A percentile compares a stretch with the other conserved stretches of the same genome.
phyloP scores from a whole-genome alignment of 1,140 invertebrate genomes.

The Drosophila sp. region DNA sequence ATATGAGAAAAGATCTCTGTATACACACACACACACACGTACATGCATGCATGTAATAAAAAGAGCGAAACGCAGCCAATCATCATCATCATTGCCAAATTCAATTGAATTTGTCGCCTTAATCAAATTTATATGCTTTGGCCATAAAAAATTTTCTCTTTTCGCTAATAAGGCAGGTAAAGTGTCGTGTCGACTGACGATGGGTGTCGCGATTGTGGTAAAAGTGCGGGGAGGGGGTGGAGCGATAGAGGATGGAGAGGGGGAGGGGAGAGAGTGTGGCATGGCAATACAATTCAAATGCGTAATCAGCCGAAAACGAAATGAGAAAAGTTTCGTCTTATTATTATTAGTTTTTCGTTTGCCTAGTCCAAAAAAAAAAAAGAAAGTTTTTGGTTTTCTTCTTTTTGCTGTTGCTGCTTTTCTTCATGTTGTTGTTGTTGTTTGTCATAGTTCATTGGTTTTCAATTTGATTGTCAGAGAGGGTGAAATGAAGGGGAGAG shows the following conservation, averaged over 20 bases:
- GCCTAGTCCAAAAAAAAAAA: constrained; percentile 29
- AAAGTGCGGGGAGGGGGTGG: neutral
- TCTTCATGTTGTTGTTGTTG: constrained; percentile 16
- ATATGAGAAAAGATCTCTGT: neutral
- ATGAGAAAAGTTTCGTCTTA: constrained; percentile 81
- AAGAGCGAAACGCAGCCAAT: constrained; percentile 59
- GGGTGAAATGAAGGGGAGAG: neutral
- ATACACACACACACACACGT: neutral
- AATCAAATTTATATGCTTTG: constrained; percentile 56
- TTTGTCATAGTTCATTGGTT: constrained; percentile 83
- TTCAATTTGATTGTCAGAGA: constrained; percentile 75
- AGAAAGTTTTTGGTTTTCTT: constrained; percentile 56
- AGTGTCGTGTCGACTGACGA: constrained; percentile 14
- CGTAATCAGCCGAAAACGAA: constrained; percentile 74
- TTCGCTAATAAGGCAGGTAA: constrained; percentile 46
- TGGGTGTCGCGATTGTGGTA: neutral
- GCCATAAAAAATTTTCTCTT: constrained; percentile 52
- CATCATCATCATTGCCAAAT: constrained; percentile 62
- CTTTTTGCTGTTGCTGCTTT: constrained; percentile 31
- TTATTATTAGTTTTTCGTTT: constrained; percentile 78
- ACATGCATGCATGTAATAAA: constrained; percentile 41
- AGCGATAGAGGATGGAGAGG: neutral
- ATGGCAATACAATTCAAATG: constrained; percentile 74
- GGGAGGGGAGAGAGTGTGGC: neutral
- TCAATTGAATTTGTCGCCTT: constrained; percentile 76